Evolutionary conservation across 2,113 vertebrate genomes (phyloP).

Genomic region (Dipodomys spectabilis): DNA sequence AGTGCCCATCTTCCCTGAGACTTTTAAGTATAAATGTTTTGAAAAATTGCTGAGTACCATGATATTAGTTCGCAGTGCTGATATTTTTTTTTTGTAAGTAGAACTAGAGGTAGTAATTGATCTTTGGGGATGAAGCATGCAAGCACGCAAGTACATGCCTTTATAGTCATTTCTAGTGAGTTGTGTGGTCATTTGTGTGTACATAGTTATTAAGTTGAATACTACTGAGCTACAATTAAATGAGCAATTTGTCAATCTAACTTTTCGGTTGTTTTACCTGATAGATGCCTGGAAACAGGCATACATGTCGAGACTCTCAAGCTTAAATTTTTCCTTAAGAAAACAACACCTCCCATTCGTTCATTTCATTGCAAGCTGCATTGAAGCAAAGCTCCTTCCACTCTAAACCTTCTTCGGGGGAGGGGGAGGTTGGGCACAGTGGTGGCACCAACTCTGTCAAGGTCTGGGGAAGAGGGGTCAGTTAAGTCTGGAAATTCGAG

Average conservation of each 20-base stretch:
- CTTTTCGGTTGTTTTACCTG: conserved; percentile 35
- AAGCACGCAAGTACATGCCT: background rate
- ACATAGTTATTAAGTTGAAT: background rate
- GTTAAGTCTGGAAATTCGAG: background rate
- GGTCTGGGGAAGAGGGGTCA: background rate
- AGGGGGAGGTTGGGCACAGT: background rate
- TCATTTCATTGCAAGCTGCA: background rate
- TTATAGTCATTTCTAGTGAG: background rate
- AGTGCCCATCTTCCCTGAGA: too few relatives aligned
- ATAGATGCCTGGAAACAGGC: conserved; percentile 37
- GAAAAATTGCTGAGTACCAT: background rate
- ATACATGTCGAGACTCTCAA: background rate
- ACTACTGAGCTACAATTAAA: conserved; percentile 29
- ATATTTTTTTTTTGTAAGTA: background rate
- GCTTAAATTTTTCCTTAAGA: background rate
- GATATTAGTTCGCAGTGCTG: background rate
- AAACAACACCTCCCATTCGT: background rate
- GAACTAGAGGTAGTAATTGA: background rate
- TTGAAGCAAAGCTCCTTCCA: background rate
- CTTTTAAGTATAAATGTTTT: background rate
- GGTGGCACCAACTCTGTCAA: background rate
- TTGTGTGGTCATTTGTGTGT: too few relatives aligned
- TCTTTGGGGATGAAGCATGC: background rate
- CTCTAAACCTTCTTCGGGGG: background rate
- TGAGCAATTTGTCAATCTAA: conserved; percentile 37